These are phyloP conservation scores for Cromileptes altivelis DNA, from an alignment of 2,113 vertebrate species.

Conservation along the genomic window DNA sequence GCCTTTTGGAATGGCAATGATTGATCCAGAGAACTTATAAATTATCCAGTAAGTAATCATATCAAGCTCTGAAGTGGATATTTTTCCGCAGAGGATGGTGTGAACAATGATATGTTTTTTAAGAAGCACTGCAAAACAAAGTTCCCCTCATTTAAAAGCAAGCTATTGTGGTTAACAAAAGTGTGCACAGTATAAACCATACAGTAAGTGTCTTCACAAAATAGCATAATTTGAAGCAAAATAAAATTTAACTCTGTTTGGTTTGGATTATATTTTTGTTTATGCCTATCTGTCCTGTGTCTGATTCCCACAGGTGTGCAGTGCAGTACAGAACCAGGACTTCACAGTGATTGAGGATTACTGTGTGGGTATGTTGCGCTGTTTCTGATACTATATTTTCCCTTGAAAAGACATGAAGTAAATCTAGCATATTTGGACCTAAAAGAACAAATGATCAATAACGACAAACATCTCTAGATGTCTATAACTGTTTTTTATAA, in stretches of 20 bases:
- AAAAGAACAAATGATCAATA: neutral
- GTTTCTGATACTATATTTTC: neutral
- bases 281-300: conserved; percentile 8
- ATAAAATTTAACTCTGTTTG: neutral
- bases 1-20: no score
- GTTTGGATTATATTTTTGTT: neutral
- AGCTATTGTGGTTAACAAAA: neutral
- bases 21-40: no score
- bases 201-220: neutral
- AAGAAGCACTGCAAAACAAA: no score
- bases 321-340: conserved; percentile 97
- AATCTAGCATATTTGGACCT: neutral
- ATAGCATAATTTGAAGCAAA: neutral
- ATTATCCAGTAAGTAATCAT: no score
- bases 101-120: no score
- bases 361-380: conserved; percentile 85
- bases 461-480: neutral
- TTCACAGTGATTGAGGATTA: conserved; percentile 96
- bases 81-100: no score
- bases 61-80: no score
- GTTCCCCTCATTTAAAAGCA: no score
- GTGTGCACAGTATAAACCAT: neutral
- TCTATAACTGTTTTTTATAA: neutral
- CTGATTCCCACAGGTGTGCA: conserved; percentile 88
- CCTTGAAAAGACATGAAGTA: neutral